Evolutionary conservation across 2,888 invertebrate genomes (phyloP), one percentile per base, ranked within the genome.

Genomic region (Ariolimax columbianus): DNA sequence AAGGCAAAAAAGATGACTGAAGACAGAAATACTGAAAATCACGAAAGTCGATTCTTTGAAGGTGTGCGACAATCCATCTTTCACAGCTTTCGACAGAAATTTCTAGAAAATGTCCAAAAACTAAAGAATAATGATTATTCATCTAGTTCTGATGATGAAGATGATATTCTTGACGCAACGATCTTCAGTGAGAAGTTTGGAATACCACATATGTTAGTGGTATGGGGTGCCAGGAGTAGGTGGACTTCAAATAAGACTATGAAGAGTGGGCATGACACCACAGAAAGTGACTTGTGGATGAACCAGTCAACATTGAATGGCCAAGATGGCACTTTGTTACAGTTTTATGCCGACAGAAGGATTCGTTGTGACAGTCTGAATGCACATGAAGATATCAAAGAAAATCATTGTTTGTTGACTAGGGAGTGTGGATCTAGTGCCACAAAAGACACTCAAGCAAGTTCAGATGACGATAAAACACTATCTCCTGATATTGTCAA

Each of bases 61-160:
- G 78, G 78, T 11, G 36, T 85, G 0, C 43, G 26, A 47, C 6
- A 19, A 26, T n/a, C 66, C 33, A 38, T 9, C 40, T 77, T 83
- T 77, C 17, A 43, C 26, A 77, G 26, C n/a, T 84, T 84, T 63
- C 68, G 47, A 33, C 51, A 47, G n/a, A 79, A 72, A 63, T 79
- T 84, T 26, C 36, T 63, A 36, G 68, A 43, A 33, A 84, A 84
- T 47, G 6, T 84, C 30, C 23, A 79, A 47, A 79, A 38, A 30
- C 43, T 63, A 6, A 79, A 40, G 33, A 77, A 40, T 77, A n/a
- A 43, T 68, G 77, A 70, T 23, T 85, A 82, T 43, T 85, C 85
- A 11, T 85, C 85, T n/a, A 85, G 85, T 47, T 85, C 85, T 40
- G 85, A 85, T 85, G 85, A 85, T 68, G 85, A 85, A 72, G 85